A percentile compares a stretch with the other conserved stretches of the same genome.
Conservation (phyloP, 2,113 vertebrate genomes). For the Rhabdornis inornatus region DNA sequence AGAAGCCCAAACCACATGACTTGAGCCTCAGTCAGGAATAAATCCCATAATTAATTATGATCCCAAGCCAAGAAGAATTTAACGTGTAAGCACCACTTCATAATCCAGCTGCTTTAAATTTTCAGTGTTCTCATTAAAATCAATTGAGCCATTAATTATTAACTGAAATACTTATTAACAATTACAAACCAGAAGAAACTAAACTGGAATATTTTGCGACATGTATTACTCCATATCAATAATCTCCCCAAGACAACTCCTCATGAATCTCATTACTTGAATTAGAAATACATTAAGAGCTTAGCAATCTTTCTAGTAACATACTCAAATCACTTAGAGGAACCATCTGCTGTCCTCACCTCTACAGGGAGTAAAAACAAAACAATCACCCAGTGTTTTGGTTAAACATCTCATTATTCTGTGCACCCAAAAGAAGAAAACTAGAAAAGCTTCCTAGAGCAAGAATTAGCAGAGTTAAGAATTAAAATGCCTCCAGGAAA, state of each 20-base stretch:
- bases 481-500: not conserved
- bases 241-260: not conserved
- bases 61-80: not conserved
- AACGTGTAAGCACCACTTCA: not conserved
- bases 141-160: not conserved
- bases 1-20: not conserved
- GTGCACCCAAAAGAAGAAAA: not conserved
- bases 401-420: not conserved
- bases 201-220: not conserved
- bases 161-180: not conserved
- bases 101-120: not conserved
- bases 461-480: not conserved
- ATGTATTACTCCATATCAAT: accelerated
- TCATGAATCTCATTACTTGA: not conserved
- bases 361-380: not conserved
- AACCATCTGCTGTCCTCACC: not conserved
- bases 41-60: not conserved
- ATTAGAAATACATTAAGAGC: not conserved
- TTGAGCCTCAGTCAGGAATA: not conserved
- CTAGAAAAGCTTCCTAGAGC: not conserved
- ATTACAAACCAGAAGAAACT: not conserved
- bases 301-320: not conserved
- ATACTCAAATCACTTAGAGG: not conserved
- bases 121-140: not conserved
- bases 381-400: not conserved